A percentile compares a stretch with the other conserved stretches of the same genome.
Evolutionary conservation across 2,797 vertebrate genomes (phyloP).

Genomic region (Enteromius unitaeniatus): DNA sequence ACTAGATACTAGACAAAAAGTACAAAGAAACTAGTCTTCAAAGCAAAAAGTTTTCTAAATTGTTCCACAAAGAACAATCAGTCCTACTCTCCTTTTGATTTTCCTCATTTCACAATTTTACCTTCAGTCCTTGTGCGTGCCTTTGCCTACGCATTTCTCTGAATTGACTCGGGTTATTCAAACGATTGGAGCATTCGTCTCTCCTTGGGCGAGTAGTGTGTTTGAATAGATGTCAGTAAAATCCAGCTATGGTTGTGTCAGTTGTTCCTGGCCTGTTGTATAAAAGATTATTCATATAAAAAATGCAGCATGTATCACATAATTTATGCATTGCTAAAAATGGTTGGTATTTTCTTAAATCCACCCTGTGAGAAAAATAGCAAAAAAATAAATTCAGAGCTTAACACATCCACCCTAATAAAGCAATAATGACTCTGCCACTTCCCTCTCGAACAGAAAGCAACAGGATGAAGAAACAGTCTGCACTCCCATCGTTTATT

Average conservation of each 20-base stretch:
- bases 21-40: background rate
- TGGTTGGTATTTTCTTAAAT: constrained; percentile 13
- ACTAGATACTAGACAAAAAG: background rate
- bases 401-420: constrained; percentile 53
- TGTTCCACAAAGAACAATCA: constrained; percentile 6
- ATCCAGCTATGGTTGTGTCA: background rate
- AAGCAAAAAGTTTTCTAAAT: background rate
- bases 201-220: background rate
- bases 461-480: constrained; percentile 16
- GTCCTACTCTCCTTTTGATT: constrained; percentile 2
- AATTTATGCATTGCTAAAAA: background rate
- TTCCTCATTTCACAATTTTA: constrained; percentile 6
- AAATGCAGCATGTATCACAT: background rate
- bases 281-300: constrained; percentile 11
- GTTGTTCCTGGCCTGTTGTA: background rate
- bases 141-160: constrained; percentile 1
- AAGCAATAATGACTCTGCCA: constrained; percentile 63
- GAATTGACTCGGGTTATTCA: constrained; percentile 9
- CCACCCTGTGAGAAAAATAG: constrained; percentile 48
- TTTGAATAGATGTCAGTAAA: constrained; percentile 31
- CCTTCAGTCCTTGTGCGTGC: constrained; percentile 8
- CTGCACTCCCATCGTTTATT: constrained; percentile 62
- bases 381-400: constrained; percentile 59
- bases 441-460: constrained; percentile 55
- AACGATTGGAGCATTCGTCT: constrained; percentile 21